Evolutionary conservation across 2,888 invertebrate genomes (phyloP).

Genomic region (Ophonus ardosiacus): DNA sequence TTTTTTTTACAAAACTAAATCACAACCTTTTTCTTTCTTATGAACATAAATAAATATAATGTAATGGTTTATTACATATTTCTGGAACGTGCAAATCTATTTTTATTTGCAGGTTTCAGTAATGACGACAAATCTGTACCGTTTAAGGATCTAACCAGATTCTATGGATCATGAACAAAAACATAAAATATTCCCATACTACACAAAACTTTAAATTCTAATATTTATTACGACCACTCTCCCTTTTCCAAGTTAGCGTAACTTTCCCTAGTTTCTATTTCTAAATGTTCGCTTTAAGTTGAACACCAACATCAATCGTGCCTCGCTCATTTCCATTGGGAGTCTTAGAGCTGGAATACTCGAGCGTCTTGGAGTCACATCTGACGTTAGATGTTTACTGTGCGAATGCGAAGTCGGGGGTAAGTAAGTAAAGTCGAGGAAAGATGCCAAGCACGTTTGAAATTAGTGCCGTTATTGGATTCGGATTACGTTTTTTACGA

Average conservation of each 20-base stretch:
- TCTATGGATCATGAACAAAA: too few species aligned
- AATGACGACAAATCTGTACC: too few species aligned
- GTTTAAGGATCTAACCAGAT: too few species aligned
- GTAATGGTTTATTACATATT: too few species aligned
- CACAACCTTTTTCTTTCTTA: too few species aligned
- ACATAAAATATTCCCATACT: too few species aligned
- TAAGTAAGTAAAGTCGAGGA: conserved; percentile 32
- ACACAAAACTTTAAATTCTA: too few species aligned
- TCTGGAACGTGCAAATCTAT: too few species aligned
- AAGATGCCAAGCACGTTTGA: conserved; percentile 48
- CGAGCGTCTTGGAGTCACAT: background rate
- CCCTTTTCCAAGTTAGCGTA: background rate
- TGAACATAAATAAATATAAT: too few species aligned
- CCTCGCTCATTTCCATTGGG: background rate
- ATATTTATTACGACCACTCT: too few species aligned
- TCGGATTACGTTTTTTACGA: conserved; percentile 61
- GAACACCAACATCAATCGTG: background rate
- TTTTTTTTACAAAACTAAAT: too few species aligned
- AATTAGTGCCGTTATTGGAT: conserved; percentile 61
- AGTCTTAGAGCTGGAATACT: background rate
- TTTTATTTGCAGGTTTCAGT: too few species aligned
- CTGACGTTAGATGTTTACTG: background rate
- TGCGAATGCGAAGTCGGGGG: background rate
- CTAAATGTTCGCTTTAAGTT: background rate
- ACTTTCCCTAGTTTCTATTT: background rate